Conservation (phyloP, 30 jellyfish, hydroid and myxozoan species). For the Nemopilema nomurai region DNA sequence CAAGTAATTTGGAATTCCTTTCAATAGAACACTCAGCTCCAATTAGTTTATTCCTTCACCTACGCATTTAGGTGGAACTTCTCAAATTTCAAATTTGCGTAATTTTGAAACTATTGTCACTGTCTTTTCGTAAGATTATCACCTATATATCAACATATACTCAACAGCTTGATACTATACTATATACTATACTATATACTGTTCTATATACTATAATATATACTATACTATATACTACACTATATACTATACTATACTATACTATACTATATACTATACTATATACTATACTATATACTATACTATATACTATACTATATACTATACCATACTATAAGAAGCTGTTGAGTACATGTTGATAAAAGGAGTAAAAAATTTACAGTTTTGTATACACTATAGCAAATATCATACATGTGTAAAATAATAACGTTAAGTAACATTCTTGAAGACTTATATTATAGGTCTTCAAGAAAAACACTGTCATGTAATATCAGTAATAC, state of each 20-base stretch:
- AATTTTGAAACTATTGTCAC: no score
- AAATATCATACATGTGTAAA: not conserved
- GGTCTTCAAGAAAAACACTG: not conserved
- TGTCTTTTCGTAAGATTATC: no score
- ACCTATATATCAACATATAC: no score
- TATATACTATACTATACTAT: no score
- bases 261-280: no score
- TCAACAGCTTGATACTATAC: no score
- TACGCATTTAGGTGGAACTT: conserved; percentile 14
- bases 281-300: no score
- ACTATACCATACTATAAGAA: not conserved
- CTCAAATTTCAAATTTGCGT: not conserved
- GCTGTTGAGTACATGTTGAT: not conserved
- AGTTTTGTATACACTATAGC: not conserved
- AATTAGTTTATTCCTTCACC: not conserved
- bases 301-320: not conserved
- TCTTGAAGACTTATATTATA: not conserved
- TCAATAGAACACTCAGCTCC: conserved; percentile 9
- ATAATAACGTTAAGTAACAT: not conserved
- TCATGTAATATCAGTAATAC: not conserved
- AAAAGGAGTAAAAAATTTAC: not conserved
- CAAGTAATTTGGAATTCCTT: conserved; percentile 7
- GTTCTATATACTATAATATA: no score
- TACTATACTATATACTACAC: no score
- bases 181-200: no score